These are phyloP conservation scores for Eustalomyia histrio DNA, from an alignment of 2,888 invertebrate species.

Conservation along the genomic window DNA sequence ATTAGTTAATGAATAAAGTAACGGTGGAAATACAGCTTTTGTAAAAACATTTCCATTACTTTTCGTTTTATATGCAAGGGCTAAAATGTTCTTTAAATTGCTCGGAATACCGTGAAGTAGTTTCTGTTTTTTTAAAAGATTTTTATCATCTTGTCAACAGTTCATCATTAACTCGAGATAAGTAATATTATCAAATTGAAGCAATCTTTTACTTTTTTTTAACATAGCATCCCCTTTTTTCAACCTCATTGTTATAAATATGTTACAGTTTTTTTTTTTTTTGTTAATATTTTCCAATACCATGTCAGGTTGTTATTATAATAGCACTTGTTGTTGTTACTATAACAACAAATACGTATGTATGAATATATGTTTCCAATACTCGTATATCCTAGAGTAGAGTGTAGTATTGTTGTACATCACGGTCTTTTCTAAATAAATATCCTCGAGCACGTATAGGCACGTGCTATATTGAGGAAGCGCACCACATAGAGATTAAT, in stretches of 20 bases:
- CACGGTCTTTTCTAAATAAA: slow-evolving; percentile 70
- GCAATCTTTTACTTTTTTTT: slow-evolving; percentile 20
- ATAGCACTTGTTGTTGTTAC: slow-evolving; percentile 46
- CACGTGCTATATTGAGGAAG: slow-evolving; percentile 64
- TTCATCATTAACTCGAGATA: slow-evolving; percentile 27
- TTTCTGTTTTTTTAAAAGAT: neutral
- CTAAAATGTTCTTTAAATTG: too few species aligned
- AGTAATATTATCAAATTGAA: slow-evolving; percentile 15
- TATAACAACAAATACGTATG: slow-evolving; percentile 28
- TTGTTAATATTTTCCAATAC: neutral
- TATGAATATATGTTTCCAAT: neutral
- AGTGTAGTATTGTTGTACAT: neutral
- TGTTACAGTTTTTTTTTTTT: slow-evolving; percentile 1
- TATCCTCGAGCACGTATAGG: slow-evolving; percentile 74
- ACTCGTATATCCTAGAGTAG: neutral
- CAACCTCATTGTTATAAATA: neutral
- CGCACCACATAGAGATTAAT: slow-evolving; percentile 76
- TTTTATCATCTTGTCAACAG: slow-evolving; percentile 28
- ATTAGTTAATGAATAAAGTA: too few species aligned
- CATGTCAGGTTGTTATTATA: slow-evolving; percentile 1
- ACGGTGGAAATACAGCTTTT: too few species aligned
- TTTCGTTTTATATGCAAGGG: too few species aligned
- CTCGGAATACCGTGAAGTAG: too few species aligned
- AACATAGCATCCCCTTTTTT: neutral
- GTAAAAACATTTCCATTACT: too few species aligned